Conservation (phyloP, 2,113 vertebrate species). For the Embiotoca jacksoni region DNA sequence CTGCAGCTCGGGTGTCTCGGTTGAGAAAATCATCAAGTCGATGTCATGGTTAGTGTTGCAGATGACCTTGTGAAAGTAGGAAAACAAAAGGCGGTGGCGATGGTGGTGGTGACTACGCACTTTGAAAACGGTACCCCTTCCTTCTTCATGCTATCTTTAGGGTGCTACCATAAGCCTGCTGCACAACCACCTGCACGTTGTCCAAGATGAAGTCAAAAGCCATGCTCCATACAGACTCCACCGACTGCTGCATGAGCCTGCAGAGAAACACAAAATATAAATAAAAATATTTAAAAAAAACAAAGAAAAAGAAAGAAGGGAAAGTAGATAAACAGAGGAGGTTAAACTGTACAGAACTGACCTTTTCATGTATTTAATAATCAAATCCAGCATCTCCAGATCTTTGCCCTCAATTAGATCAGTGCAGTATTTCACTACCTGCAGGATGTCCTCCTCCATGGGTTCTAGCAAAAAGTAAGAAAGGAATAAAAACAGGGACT, state of each 20-base stretch:
- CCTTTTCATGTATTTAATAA: slow-evolving; percentile 98
- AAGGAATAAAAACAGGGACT: not conserved
- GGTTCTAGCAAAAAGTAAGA: slow-evolving; percentile 85
- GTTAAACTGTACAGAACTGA: slow-evolving; percentile 72
- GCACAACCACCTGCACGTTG: slow-evolving; percentile 98
- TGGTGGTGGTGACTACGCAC: not conserved
- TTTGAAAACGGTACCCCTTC: slow-evolving; percentile 4
- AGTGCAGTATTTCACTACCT: slow-evolving; percentile 98
- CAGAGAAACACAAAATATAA: not conserved
- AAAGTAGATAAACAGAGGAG: not conserved
- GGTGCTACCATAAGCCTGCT: slow-evolving; percentile 97
- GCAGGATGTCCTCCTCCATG: slow-evolving; percentile 99
- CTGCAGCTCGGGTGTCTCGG: slow-evolving; percentile 15
- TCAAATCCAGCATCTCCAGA: slow-evolving; percentile 95
- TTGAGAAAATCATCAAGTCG: not conserved
- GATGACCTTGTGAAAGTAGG: slow-evolving; percentile 9
- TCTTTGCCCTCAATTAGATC: slow-evolving; percentile 98
- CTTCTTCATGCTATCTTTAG: slow-evolving; percentile 90
- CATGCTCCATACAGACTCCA: slow-evolving; percentile 99
- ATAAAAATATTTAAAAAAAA: not conserved
- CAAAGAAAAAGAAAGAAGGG: not conserved
- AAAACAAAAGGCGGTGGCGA: slow-evolving; percentile 6
- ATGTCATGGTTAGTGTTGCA: slow-evolving; percentile 14
- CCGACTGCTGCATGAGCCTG: slow-evolving; percentile 97
- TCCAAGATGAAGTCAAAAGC: slow-evolving; percentile 99